Evolutionary conservation across 1,140 invertebrate species (phyloP).

Genomic region (Ganaspis sp.): DNA sequence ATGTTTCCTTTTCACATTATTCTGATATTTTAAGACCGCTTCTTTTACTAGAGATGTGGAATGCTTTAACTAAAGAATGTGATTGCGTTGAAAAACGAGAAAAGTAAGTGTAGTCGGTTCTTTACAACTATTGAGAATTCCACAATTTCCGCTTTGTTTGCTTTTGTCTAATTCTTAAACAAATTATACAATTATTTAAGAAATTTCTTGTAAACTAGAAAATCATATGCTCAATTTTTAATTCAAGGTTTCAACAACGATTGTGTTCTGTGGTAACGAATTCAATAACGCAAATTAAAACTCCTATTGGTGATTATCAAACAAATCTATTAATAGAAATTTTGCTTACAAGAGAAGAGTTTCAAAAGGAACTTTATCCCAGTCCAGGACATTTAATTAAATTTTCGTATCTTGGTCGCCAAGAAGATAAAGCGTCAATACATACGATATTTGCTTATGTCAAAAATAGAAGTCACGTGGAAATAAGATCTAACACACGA

Average conservation of each 20-base stretch:
- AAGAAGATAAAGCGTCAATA: background rate
- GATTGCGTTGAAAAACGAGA: background rate
- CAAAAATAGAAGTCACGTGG: background rate
- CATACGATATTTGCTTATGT: background rate
- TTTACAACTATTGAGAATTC: too few species aligned
- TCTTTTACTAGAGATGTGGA: conserved; percentile 13
- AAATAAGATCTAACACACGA: background rate
- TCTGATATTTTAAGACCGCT: background rate
- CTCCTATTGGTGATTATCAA: background rate
- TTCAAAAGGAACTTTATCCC: conserved; percentile 2
- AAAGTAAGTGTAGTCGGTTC: background rate
- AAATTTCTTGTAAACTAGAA: too few species aligned
- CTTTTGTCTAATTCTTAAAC: too few species aligned
- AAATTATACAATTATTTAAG: too few species aligned
- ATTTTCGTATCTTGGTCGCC: background rate
- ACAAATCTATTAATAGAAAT: conserved; percentile 14
- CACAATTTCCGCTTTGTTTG: too few species aligned
- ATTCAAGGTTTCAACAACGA: background rate
- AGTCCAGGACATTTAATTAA: background rate
- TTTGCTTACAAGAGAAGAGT: background rate
- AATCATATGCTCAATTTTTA: background rate
- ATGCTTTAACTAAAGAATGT: conserved; percentile 1
- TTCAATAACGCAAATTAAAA: background rate
- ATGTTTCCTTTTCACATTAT: background rate
- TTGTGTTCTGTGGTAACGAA: background rate